Evolutionary conservation across 2,888 invertebrate genomes (phyloP), one percentile per base, ranked within the genome.

Genomic region (Leucoma salicis): DNA sequence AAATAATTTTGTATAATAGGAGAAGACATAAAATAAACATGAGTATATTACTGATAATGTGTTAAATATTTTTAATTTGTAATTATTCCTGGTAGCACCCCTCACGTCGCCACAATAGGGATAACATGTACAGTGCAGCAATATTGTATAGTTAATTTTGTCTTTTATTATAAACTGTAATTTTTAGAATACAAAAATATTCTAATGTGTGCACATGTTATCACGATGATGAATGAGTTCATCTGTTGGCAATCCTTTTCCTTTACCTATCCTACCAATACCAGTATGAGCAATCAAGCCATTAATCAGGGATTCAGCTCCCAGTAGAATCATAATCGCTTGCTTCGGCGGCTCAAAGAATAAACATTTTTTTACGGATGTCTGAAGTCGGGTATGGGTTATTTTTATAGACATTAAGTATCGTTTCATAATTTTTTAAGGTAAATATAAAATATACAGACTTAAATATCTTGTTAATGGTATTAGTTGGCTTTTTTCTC

Each of bases 81-180:
- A 84, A 88, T 90, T 90, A 90, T 88, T 90, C 90, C 90, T 90
- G 90, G 90, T 90, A 90, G 90, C 90, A 90, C 90, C 90, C 89
- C 82, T 86, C 84, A 79, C 82, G 73, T 84, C 83, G 89, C 90
- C 90, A 82, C 74, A 62, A 73, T 90, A 88, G 87, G 88, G 87
- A 88, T 88, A 80, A 86, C 86, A 89, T 90, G 90, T 90, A 79
- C 87, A 83, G 29, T 51, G 50, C 52, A 42, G 47, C 43, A 39
- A 53, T 44, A 43, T 45, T 29, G 37, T 18, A 53, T 37, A 47
- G 39, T 54, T 35, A 47, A 52, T 13, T 48, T 39, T 52, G 28
- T 25, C 29, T 43, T 31, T 34, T 21, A 47, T 27, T 46, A 38
- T 39, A 46, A 44, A 51, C 46, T 18, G 24, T 36, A 13, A 31